Percentiles rank a stretch among this genome's conserved stretches.
phyloP scores from a whole-genome alignment of 1,140 invertebrate genomes.

The Chironomus tepperi region DNA sequence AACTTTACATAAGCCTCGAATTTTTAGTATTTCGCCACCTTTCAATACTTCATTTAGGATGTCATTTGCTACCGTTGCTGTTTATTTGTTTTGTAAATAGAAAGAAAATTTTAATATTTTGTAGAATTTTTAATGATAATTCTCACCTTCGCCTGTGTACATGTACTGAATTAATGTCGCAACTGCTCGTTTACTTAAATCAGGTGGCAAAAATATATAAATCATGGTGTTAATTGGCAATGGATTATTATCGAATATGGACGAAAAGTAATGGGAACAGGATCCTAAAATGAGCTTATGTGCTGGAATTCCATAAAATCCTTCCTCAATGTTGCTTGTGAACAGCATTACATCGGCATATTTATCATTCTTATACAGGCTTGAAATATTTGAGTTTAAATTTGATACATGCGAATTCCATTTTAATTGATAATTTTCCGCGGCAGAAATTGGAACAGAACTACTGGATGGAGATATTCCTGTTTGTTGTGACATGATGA shows the following conservation, averaged over 20 bases:
- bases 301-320: conserved; percentile 70
- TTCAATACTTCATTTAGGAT: conserved; percentile 67
- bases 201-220: conserved; percentile 68
- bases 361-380: conserved; percentile 57
- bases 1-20: conserved; percentile 55
- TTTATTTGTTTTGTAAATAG: too few relatives aligned
- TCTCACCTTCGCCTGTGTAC: conserved; percentile 61
- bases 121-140: too few relatives aligned
- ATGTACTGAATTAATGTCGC: conserved; percentile 78
- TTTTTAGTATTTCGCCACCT: conserved; percentile 67
- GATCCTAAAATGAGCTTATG: conserved; percentile 80
- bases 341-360: conserved; percentile 78
- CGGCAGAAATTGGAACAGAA: conserved; percentile 28
- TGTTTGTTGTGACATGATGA: conserved; percentile 6
- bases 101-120: too few relatives aligned
- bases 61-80: conserved; percentile 70
- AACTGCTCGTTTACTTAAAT: conserved; percentile 66
- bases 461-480: conserved; percentile 9
- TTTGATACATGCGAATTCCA: conserved; percentile 75
- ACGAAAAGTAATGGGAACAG: conserved; percentile 48
- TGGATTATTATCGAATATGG: conserved; percentile 37
- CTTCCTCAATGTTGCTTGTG: conserved; percentile 43
- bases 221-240: conserved; percentile 46
- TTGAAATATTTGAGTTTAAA: conserved; percentile 69
- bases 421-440: conserved; percentile 76